Percentiles rank a stretch among this genome's conserved stretches.
Evolutionary conservation across 2,113 vertebrate species (phyloP).

Genomic region (Girardinichthys multiradiatus): DNA sequence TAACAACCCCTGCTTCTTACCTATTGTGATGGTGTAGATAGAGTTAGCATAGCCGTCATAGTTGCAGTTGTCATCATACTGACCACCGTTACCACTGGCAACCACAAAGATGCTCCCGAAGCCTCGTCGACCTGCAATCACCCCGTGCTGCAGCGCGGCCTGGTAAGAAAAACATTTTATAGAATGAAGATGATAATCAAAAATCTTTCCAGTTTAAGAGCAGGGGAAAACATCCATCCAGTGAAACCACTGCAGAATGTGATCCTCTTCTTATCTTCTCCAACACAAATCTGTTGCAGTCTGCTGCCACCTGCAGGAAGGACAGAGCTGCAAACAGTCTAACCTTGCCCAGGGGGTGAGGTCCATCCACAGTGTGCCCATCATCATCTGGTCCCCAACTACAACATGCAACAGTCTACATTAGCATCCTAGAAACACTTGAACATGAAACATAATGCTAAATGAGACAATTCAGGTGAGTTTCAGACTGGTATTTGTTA

Average conservation of each 20-base stretch:
- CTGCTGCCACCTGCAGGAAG: conserved; percentile 67
- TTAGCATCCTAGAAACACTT: conserved; percentile 2
- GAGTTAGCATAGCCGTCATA: conserved; percentile 98
- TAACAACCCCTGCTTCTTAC: conserved; percentile 69
- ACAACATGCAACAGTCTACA: conserved; percentile 22
- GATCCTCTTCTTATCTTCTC: neutral
- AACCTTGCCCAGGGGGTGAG: conserved; percentile 96
- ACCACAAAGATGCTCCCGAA: conserved; percentile 98
- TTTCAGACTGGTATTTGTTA: neutral
- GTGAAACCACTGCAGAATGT: neutral
- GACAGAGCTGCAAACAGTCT: neutral
- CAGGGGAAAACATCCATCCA: neutral
- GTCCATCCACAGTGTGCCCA: conserved; percentile 94
- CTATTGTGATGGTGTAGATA: conserved; percentile 97
- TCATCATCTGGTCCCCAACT: conserved; percentile 99
- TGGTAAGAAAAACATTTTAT: conserved; percentile 45
- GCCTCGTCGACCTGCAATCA: conserved; percentile 91
- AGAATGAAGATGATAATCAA: neutral
- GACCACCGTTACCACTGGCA: conserved; percentile 96
- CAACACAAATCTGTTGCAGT: neutral
- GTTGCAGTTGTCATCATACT: conserved; percentile 95
- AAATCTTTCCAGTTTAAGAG: neutral
- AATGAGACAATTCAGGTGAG: neutral
- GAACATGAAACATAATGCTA: neutral
- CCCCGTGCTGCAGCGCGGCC: conserved; percentile 95